phyloP scores from a whole-genome alignment of 2,888 invertebrate genomes.

The Drosophila aldrichi region DNA sequence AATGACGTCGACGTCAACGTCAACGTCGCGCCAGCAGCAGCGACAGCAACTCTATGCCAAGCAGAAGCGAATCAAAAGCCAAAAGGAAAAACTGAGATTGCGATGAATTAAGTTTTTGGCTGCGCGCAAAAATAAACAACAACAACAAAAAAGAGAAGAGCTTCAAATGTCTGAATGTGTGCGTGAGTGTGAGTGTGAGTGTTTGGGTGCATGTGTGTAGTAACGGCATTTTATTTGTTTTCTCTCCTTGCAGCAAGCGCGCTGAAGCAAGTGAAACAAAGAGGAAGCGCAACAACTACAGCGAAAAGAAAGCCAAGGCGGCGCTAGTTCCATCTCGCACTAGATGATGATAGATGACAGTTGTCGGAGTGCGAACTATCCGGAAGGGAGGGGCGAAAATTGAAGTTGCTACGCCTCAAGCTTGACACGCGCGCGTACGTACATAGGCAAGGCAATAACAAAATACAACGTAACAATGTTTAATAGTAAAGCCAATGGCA shows the following conservation, averaged over 20 bases:
- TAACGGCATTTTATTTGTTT: constrained; percentile 57
- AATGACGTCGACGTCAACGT: constrained; percentile 7
- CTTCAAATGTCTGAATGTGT: constrained; percentile 11
- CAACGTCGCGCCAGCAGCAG: constrained; percentile 4
- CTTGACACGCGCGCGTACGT: constrained; percentile 25
- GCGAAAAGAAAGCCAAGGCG: constrained; percentile 42
- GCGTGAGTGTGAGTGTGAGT: neutral
- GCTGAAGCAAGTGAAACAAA: constrained; percentile 24
- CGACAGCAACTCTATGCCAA: constrained; percentile 21
- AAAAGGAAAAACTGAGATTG: constrained; percentile 71
- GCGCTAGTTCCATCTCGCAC: constrained; percentile 20
- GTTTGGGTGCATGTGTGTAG: constrained; percentile 28
- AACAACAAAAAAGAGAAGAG: constrained; percentile 26
- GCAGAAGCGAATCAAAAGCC: constrained; percentile 60
- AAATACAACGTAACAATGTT: constrained; percentile 28
- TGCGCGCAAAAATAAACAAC: constrained; percentile 46
- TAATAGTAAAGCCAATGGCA: constrained; percentile 43
- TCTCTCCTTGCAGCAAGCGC: constrained; percentile 42
- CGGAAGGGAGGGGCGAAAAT: neutral
- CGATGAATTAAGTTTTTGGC: constrained; percentile 72
- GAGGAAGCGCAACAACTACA: constrained; percentile 34
- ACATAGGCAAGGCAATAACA: constrained; percentile 23
- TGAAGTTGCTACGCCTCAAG: constrained; percentile 8
- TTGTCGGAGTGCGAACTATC: constrained; percentile 18
- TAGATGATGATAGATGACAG: constrained; percentile 42